Base-by-base conservation (phyloP, 64 coral and sea anemone genomes). In the Actinia equina region DNA sequence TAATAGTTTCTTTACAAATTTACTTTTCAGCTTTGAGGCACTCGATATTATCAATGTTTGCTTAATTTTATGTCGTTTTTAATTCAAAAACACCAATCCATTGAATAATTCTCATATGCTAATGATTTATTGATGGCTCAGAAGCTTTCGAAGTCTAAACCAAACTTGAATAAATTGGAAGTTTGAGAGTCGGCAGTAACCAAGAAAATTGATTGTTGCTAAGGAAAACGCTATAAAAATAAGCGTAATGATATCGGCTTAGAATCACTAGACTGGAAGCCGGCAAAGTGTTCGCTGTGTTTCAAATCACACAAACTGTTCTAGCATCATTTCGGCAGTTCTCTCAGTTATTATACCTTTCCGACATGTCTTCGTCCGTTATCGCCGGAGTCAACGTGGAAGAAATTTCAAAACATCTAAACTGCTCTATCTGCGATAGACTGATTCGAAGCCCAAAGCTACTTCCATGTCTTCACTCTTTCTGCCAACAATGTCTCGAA, bases 391-490 rank as follows among this genome's bases (percentile, higher is more conserved):
- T 93, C 27, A 89, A 93, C 59, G 80, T 93, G 4, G 80, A 97
- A 85, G 91, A 93, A n/a, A 93, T 97, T 17, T 84, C 94, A 71
- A 97, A 86, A 37, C 91, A 97, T 79, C 51, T 97, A 43, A 97
- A 93, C 63, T 97, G 94, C 19, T 81, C 67, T 26, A 83, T 93
- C 23, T 97, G 94, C 67, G 83, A 61, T 52, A 89, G 89, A 16
- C 53, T 97, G 45, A 97, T 97, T 76, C 91, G 94, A 84, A 91
- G 45, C 20, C 94, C 94, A 16, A 97, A 93, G 53, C 88, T 97
- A 7, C 76, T 97, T 14, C 94, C 94, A 13, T 97, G 94, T 23
- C 85, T 97, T 85, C 94, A 97, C 43, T 97, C 94, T 2, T 97
- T 93, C 77, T 97, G 94, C 74, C 91, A 93, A 87, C 88, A 80